Percentiles rank a stretch among this genome's conserved stretches.
Conservation (phyloP, 2,888 invertebrate genomes). For the Epicampocera succincta region DNA sequence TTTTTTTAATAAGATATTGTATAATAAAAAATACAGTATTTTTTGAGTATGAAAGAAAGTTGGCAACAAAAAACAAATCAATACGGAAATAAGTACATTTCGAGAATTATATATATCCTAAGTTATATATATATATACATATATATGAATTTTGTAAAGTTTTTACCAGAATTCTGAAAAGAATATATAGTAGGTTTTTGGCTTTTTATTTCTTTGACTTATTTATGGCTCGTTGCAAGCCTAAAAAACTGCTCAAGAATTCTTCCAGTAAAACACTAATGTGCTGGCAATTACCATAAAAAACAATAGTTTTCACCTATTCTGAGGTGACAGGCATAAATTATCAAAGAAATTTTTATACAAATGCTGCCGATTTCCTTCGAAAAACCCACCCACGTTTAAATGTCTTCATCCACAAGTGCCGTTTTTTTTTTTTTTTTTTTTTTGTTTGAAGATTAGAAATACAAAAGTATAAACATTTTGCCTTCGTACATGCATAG, state of each 20-base stretch:
- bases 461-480: neutral
- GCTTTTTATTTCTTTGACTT: no score
- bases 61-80: no score
- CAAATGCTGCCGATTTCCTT: neutral
- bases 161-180: no score
- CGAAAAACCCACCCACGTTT: slow-evolving; percentile 22
- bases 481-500: slow-evolving; percentile 11
- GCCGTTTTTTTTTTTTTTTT: neutral
- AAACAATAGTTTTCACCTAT: slow-evolving; percentile 63
- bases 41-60: no score
- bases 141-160: no score
- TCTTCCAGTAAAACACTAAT: slow-evolving; percentile 13
- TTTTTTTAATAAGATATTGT: no score
- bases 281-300: slow-evolving; percentile 58
- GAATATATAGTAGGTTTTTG: no score
- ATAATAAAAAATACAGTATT: no score
- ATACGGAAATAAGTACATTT: no score
- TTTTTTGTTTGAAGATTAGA: neutral
- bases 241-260: neutral
- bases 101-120: no score
- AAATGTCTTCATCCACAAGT: slow-evolving; percentile 2
- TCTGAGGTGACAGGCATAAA: slow-evolving; percentile 54
- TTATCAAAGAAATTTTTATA: slow-evolving; percentile 50
- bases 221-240: no score
- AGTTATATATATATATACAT: no score